Percentiles rank a stretch among this genome's conserved stretches.
Evolutionary conservation across 2,888 invertebrate genomes (phyloP).

Genomic region (Eulithis testata): DNA sequence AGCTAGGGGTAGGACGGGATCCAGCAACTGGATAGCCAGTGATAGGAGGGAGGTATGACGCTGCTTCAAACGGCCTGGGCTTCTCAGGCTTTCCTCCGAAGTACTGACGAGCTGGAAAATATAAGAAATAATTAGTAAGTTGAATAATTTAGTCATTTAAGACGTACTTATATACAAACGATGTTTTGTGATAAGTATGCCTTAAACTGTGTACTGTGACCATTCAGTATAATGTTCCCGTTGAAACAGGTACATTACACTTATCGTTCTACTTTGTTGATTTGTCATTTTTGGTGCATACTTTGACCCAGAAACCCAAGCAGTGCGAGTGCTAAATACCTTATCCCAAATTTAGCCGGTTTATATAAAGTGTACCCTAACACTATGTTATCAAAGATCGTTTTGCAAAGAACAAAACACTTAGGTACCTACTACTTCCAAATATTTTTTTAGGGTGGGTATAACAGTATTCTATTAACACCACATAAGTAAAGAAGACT

Average conservation of each 20-base stretch:
- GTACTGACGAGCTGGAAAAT: conserved; percentile 87
- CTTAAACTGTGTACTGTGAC: background rate
- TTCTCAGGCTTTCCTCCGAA: conserved; percentile 87
- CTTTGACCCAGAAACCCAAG: conserved; percentile 32
- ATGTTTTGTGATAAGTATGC: background rate
- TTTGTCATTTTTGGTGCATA: background rate
- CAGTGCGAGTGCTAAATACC: conserved; percentile 44
- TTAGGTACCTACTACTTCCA: too few relatives aligned
- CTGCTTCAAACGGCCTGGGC: conserved; percentile 87
- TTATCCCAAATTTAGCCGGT: conserved; percentile 19
- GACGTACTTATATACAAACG: conserved; percentile 17
- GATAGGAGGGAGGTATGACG: conserved; percentile 71
- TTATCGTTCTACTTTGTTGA: too few relatives aligned
- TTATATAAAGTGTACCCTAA: conserved; percentile 5
- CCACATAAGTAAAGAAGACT: too few relatives aligned
- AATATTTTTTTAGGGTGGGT: too few relatives aligned
- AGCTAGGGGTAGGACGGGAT: conserved; percentile 70
- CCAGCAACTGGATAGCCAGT: conserved; percentile 74
- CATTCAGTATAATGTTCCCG: too few relatives aligned
- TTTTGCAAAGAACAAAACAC: too few relatives aligned
- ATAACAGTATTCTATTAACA: too few relatives aligned
- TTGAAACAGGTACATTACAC: too few relatives aligned
- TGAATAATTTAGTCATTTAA: background rate
- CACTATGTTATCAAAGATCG: too few relatives aligned
- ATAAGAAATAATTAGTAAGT: conserved; percentile 30